Evolutionary conservation across 2,888 invertebrate genomes (phyloP), one percentile per base, ranked within the genome.

Genomic region (Troglohyphantes excavatus): DNA sequence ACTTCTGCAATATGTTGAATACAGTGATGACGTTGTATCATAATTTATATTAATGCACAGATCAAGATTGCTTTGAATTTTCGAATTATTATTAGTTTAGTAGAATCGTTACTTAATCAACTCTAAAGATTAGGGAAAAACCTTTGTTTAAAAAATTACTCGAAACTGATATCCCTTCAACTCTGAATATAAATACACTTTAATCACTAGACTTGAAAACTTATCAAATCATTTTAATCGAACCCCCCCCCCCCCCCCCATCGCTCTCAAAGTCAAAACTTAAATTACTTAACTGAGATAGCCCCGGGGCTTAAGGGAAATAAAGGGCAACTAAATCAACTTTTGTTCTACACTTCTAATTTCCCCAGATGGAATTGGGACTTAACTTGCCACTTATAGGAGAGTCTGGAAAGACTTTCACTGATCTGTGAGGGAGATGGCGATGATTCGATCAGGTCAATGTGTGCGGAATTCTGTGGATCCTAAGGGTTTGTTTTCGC

Each of bases 331-430:
- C 82, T 70, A 82, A 82, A 82, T 70, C 82, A 82, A 70, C 82
- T 82, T 82, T 82, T 82, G 82, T 82, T 82, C 68, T 82, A 82
- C 70, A 70, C 59, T 70, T 59, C 67, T 67, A 79, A 79, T 79
- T 79, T 68, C 29, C 53, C 79, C 68, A 27, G 29, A 67, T 39
- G 79, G 61, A 79, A 79, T 46, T 79, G 65, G 21, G 65, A 26
- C 43, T 21, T 33, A 61, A 78, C 63, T 79, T 79, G 67, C 79
- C 79, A 79, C 79, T 79, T 79, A 79, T 6, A n/a, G 29, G 65
- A 43, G 26, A 39, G 21, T 39, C 33, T 46, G 65, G 26, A 79
- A 67, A 43, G 43, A 27, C 19, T 68, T 67, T 26, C n/a, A n/a
- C 46, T 43, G 68, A 78, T 65, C 39, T 78, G 19, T 65, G 29